Conservation (phyloP, 2,797 vertebrate species). For the Fundulus diaphanus region DNA sequence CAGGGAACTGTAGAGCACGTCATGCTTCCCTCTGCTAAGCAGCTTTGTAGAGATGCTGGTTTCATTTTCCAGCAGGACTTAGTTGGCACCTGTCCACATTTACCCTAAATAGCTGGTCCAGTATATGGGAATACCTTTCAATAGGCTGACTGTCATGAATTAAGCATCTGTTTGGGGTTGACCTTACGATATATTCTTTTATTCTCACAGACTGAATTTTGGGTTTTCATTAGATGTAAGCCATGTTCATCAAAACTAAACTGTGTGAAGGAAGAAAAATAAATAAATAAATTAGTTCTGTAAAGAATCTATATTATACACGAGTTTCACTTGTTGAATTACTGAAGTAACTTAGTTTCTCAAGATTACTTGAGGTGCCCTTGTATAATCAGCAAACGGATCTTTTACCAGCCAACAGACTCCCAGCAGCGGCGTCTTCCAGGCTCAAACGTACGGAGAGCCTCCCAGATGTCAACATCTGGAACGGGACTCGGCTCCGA, state of each 20-base stretch:
- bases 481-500: conserved; percentile 90
- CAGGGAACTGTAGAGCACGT: too few species aligned
- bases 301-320: too few species aligned
- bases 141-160: not conserved
- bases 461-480: conserved; percentile 94
- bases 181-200: not conserved
- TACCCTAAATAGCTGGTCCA: not conserved
- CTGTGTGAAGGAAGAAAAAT: not conserved
- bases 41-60: not conserved
- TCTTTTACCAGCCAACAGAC: conserved; percentile 88
- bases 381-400: conserved; percentile 10
- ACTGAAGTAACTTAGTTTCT: not conserved
- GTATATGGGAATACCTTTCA: not conserved
- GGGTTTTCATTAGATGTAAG: too few species aligned
- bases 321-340: not conserved
- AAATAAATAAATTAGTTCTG: not conserved
- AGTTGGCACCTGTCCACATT: not conserved
- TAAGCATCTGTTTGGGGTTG: not conserved
- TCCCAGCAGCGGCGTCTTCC: conserved; percentile 94
- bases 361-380: not conserved
- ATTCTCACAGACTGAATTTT: not conserved
- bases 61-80: not conserved
- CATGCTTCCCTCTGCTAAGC: not conserved
- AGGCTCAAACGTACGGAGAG: conserved; percentile 87
- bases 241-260: not conserved